These are phyloP conservation scores for Cololabis saira DNA, from an alignment of 2,113 vertebrate genomes.

Conservation along the genomic window DNA sequence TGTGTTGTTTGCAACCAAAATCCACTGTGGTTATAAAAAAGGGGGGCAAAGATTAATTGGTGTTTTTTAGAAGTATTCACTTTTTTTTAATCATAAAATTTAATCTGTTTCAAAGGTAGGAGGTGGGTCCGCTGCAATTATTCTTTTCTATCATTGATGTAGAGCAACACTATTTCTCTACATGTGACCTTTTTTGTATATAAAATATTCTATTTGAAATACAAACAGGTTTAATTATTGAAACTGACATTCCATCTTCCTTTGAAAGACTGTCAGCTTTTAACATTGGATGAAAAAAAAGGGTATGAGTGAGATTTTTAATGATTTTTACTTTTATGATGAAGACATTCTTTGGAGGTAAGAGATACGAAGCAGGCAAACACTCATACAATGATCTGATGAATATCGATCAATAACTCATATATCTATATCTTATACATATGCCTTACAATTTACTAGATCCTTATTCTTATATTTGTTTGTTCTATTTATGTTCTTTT, in stretches of 20 bases:
- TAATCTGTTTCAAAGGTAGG: constrained; percentile 52
- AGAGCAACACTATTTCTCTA: constrained; percentile 45
- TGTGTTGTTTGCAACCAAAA: constrained; percentile 62
- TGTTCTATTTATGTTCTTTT: too few species aligned
- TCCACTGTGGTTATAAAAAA: constrained; percentile 50
- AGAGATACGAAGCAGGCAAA: constrained; percentile 46
- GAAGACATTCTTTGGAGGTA: constrained; percentile 58
- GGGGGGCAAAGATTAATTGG: constrained; percentile 60
- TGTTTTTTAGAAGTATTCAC: constrained; percentile 48
- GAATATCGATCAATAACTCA: too few species aligned
- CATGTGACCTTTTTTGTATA: constrained; percentile 48
- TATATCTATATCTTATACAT: too few species aligned
- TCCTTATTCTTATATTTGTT: too few species aligned
- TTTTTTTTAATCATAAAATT: constrained; percentile 69
- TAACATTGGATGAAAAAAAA: constrained; percentile 54
- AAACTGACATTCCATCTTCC: constrained; percentile 56
- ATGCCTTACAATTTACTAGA: too few species aligned
- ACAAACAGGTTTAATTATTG: constrained; percentile 75
- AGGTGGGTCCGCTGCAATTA: background rate
- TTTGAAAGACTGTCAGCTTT: constrained; percentile 56
- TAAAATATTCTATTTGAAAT: constrained; percentile 82
- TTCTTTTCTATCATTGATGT: constrained; percentile 59
- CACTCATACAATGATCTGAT: constrained; percentile 63
- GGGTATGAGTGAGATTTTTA: constrained; percentile 19
- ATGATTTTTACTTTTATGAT: constrained; percentile 16